phyloP scores from a whole-genome alignment of 1,140 invertebrate species.

The Arion vulgaris region DNA sequence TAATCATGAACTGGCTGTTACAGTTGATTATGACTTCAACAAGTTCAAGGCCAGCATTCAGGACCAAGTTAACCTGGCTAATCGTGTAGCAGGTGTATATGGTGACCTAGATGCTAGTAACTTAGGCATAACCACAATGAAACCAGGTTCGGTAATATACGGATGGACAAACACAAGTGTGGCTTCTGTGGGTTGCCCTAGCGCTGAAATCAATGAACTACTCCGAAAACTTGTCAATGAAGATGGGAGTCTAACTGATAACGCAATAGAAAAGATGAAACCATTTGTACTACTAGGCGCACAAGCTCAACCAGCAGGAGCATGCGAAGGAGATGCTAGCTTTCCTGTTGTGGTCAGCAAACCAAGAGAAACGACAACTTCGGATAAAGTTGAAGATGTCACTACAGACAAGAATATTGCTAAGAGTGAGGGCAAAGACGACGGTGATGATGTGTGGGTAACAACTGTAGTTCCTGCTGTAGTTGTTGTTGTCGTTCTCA shows the following conservation, averaged over 20 bases:
- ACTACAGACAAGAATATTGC: background rate
- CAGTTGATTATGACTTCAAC: constrained; percentile 82
- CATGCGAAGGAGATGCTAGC: constrained; percentile 77
- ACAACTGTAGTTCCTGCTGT: constrained; percentile 91
- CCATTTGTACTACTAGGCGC: constrained; percentile 80
- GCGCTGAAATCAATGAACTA: constrained; percentile 81
- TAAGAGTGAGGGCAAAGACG: constrained; percentile 35
- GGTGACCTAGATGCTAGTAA: constrained; percentile 82
- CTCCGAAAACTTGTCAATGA: constrained; percentile 77
- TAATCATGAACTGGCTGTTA: constrained; percentile 83
- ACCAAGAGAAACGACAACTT: background rate
- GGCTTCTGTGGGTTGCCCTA: constrained; percentile 81
- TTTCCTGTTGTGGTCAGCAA: constrained; percentile 41
- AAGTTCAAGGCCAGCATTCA: constrained; percentile 80
- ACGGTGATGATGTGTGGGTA: constrained; percentile 85
- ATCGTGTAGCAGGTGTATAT: constrained; percentile 82
- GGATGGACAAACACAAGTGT: constrained; percentile 87
- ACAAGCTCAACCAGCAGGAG: constrained; percentile 80
- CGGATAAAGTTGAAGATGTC: background rate
- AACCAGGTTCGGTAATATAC: constrained; percentile 75
- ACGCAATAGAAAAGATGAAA: constrained; percentile 82
- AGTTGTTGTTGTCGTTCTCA: constrained; percentile 89
- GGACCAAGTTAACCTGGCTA: constrained; percentile 80
- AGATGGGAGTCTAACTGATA: constrained; percentile 74
- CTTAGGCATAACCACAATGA: constrained; percentile 81